Percentiles rank a stretch among this genome's conserved stretches.
Evolutionary conservation across 2,888 invertebrate genomes (phyloP).

Genomic region (Ochropacha duplaris): DNA sequence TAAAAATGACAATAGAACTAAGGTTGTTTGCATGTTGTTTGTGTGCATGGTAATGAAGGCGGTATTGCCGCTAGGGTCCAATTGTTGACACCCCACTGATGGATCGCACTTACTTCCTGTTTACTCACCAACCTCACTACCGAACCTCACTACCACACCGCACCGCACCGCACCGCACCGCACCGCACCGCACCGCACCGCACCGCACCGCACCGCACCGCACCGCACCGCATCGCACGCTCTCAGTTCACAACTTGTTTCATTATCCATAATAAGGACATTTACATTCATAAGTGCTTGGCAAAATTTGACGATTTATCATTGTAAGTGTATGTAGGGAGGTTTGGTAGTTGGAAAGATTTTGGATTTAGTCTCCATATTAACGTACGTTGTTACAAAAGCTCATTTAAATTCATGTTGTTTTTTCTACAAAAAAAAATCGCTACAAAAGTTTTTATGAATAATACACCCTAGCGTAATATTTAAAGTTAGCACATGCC

Average conservation of each 20-base stretch:
- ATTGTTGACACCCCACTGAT: slow-evolving; percentile 44
- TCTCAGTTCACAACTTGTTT: slow-evolving; percentile 52
- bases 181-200: too few relatives aligned
- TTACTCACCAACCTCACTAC: slow-evolving; percentile 31
- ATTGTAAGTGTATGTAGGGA: background rate
- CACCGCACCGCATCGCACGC: slow-evolving; percentile 28
- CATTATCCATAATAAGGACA: slow-evolving; percentile 61
- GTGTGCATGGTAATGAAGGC: slow-evolving; percentile 23
- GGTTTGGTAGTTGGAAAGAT: background rate
- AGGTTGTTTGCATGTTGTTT: slow-evolving; percentile 11
- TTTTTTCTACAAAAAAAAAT: background rate
- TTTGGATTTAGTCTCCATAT: background rate
- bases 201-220: too few relatives aligned
- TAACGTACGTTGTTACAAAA: background rate
- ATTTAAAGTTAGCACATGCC: background rate
- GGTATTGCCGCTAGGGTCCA: slow-evolving; percentile 22
- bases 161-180: too few relatives aligned
- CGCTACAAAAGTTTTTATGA: too few relatives aligned
- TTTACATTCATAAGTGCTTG: slow-evolving; percentile 40
- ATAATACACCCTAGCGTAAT: background rate
- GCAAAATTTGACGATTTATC: slow-evolving; percentile 13
- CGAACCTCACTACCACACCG: too few relatives aligned
- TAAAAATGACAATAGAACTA: slow-evolving; percentile 7
- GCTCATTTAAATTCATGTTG: background rate
- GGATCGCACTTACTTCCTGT: slow-evolving; percentile 40